Evolutionary conservation across 2,888 invertebrate species (phyloP).

Genomic region (Chalcis sispes): DNA sequence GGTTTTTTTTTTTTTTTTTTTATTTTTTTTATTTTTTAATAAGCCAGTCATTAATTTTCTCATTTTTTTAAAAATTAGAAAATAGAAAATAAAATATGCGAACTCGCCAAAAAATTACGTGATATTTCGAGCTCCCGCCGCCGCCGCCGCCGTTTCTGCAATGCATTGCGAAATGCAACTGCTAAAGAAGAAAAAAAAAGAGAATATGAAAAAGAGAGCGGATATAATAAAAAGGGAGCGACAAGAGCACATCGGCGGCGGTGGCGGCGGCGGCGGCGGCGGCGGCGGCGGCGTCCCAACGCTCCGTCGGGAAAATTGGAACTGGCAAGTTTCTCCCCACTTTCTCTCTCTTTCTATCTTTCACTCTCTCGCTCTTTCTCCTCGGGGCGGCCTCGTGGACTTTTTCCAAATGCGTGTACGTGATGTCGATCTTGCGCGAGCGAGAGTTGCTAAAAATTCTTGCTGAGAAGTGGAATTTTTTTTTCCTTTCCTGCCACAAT

Average conservation of each 20-base stretch:
- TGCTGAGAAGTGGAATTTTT: constrained; percentile 14
- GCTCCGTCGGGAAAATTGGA: constrained; percentile 25
- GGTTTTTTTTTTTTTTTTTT: too few relatives aligned
- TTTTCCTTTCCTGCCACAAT: not conserved
- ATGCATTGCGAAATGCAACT: not conserved
- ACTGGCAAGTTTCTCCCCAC: not conserved
- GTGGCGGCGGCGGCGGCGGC: too few relatives aligned
- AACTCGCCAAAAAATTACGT: not conserved
- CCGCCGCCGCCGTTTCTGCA: too few relatives aligned
- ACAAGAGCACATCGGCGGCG: too few relatives aligned
- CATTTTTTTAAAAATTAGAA: too few relatives aligned
- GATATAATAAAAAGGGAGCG: constrained; percentile 32
- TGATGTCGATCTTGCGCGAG: constrained; percentile 19
- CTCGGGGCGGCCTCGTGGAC: not conserved
- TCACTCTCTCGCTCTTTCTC: not conserved
- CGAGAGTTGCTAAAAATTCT: constrained; percentile 2
- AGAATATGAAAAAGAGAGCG: constrained; percentile 2
- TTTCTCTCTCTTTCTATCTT: not conserved
- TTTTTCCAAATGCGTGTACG: constrained; percentile 40
- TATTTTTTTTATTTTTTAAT: too few relatives aligned
- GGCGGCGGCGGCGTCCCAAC: too few relatives aligned
- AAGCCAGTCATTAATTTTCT: too few relatives aligned
- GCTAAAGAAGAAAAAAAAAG: not conserved
- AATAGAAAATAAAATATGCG: too few relatives aligned
- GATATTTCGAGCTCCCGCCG: not conserved